Conservation (phyloP, 1,140 invertebrate genomes). For the Mercenaria mercenaria region DNA sequence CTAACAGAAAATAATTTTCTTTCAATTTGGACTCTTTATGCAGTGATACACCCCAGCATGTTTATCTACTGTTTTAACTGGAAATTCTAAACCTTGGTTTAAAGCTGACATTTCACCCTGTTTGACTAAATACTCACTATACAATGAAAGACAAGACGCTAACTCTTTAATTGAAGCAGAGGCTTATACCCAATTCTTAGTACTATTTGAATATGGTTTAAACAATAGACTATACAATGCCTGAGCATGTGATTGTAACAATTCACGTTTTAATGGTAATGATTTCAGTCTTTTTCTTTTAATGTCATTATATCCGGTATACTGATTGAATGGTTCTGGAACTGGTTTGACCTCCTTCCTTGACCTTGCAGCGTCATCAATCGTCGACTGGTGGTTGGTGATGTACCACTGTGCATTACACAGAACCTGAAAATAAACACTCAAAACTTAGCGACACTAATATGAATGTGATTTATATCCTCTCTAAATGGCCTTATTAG, state of each 20-base stretch:
- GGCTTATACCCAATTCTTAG: too few species aligned
- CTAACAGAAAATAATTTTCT: not conserved
- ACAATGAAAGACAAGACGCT: too few species aligned
- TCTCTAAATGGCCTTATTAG: too few species aligned
- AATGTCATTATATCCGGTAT: not conserved
- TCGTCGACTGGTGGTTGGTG: constrained; percentile 15
- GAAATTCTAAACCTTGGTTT: too few species aligned
- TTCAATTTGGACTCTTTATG: not conserved
- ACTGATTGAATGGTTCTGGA: not conserved
- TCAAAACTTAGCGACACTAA: too few species aligned
- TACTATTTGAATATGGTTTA: too few species aligned
- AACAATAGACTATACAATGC: constrained; percentile 14
- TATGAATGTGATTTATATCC: too few species aligned
- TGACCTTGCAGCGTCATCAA: not conserved
- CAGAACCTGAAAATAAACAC: not conserved
- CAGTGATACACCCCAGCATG: constrained; percentile 2
- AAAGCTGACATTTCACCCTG: too few species aligned
- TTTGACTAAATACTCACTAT: too few species aligned
- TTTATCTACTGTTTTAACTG: not conserved
- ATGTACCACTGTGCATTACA: constrained; percentile 21
- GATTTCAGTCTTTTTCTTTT: constrained; percentile 15
- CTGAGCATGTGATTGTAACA: not conserved
- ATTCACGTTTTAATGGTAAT: not conserved
- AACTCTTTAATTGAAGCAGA: too few species aligned
- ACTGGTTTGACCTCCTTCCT: not conserved